Conservation (phyloP, 2,888 invertebrate species). For the Bibio marci region DNA sequence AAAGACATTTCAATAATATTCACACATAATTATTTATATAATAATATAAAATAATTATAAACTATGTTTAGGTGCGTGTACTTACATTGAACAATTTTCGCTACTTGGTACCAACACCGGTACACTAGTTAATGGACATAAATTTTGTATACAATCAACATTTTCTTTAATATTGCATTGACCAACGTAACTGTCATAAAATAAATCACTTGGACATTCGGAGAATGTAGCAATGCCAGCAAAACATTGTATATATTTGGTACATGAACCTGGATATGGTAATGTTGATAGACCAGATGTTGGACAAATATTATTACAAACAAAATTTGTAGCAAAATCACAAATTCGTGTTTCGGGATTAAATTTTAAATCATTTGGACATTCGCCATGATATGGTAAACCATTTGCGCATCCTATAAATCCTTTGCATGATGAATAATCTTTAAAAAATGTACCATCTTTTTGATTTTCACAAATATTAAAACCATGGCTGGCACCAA, state of each 20-base stretch:
- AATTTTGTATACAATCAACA: too few relatives aligned
- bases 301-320: background rate
- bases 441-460: background rate
- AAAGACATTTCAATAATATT: background rate
- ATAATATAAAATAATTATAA: background rate
- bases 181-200: too few relatives aligned
- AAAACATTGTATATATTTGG: background rate
- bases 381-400: background rate
- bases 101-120: background rate
- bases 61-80: background rate
- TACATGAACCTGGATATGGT: background rate
- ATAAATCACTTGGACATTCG: background rate
- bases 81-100: background rate
- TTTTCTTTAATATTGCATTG: too few relatives aligned
- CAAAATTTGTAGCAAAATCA: constrained; percentile 1
- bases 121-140: too few relatives aligned
- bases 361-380: background rate
- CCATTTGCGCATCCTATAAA: background rate
- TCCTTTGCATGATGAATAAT: background rate
- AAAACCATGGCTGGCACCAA: background rate
- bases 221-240: background rate
- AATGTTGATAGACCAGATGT: background rate
- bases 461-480: background rate
- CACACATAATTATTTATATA: background rate
- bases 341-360: background rate